These are phyloP conservation scores for Brachionus calyciflorus DNA, from an alignment of 1,140 invertebrate genomes.

Conservation along the genomic window DNA sequence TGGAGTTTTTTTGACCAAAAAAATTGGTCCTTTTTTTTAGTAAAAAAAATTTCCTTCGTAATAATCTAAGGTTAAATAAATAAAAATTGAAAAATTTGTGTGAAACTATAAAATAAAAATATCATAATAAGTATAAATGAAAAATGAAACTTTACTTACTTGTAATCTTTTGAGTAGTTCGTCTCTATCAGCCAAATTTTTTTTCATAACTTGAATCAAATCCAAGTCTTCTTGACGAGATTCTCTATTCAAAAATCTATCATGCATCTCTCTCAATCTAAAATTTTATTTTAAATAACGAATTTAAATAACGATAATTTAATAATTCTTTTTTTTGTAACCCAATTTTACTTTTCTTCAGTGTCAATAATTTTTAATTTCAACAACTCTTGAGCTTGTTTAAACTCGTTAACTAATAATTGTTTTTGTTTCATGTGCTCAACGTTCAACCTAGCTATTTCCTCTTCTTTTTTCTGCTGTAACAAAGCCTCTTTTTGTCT, in stretches of 20 bases:
- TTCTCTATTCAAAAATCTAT: slow-evolving; percentile 56
- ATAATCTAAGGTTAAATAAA: too few species aligned
- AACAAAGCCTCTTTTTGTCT: slow-evolving; percentile 54
- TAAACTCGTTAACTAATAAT: slow-evolving; percentile 56
- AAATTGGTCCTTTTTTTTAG: too few species aligned
- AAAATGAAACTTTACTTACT: too few species aligned
- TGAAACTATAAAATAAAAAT: too few species aligned
- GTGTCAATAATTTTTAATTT: slow-evolving; percentile 59
- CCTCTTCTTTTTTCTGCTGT: slow-evolving; percentile 49
- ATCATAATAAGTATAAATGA: too few species aligned
- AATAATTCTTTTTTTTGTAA: background rate
- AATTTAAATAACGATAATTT: too few species aligned
- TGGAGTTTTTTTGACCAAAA: too few species aligned
- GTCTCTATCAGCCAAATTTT: slow-evolving; percentile 53
- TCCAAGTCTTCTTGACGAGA: slow-evolving; percentile 59
- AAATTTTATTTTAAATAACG: background rate
- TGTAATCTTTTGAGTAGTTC: slow-evolving; percentile 54
- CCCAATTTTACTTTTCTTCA: slow-evolving; percentile 53
- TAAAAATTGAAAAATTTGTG: too few species aligned
- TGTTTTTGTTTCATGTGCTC: slow-evolving; percentile 55
- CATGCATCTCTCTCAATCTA: slow-evolving; percentile 57
- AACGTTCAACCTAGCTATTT: slow-evolving; percentile 52
- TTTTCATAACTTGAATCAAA: slow-evolving; percentile 55
- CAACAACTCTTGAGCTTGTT: slow-evolving; percentile 56
- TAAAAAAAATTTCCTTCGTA: too few species aligned